Evolutionary conservation across 2,888 invertebrate species (phyloP).

Genomic region (Mesopsocus fuscifrons): DNA sequence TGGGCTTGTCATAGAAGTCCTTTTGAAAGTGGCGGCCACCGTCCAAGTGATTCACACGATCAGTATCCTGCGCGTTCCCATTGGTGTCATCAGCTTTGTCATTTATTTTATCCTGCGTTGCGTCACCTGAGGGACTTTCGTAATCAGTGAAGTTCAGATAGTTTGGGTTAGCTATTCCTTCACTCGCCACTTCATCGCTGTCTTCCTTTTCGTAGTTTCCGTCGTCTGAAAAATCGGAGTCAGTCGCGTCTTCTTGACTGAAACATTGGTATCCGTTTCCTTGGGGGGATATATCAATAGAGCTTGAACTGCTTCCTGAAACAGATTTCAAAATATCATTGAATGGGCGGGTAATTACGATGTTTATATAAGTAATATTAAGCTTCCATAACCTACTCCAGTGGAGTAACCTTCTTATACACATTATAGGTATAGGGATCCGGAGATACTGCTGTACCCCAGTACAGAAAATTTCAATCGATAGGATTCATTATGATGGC

Average conservation of each 20-base stretch:
- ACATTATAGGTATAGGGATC: too few species aligned
- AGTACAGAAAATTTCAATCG: too few species aligned
- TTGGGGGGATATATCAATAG: slow-evolving; percentile 28
- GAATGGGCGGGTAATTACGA: too few species aligned
- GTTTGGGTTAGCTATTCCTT: slow-evolving; percentile 66
- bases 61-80: slow-evolving; percentile 19
- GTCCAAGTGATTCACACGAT: slow-evolving; percentile 31
- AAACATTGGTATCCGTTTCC: slow-evolving; percentile 33
- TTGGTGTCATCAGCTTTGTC: slow-evolving; percentile 29
- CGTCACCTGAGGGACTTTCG: slow-evolving; percentile 42
- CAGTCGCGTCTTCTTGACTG: slow-evolving; percentile 35
- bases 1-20: slow-evolving; percentile 35
- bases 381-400: too few species aligned
- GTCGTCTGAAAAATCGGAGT: slow-evolving; percentile 26
- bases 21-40: slow-evolving; percentile 32
- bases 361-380: too few species aligned
- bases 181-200: slow-evolving; percentile 24
- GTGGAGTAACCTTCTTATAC: too few species aligned
- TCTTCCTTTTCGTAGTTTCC: slow-evolving; percentile 19
- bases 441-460: too few species aligned
- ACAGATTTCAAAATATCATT: too few species aligned
- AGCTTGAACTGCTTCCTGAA: slow-evolving; percentile 25
- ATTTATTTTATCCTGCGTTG: slow-evolving; percentile 29
- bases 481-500: too few species aligned
- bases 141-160: slow-evolving; percentile 70